Evolutionary conservation across 2,797 vertebrate species (phyloP), one percentile per base, ranked within the genome.

Genomic region (Hybognathus amarus): DNA sequence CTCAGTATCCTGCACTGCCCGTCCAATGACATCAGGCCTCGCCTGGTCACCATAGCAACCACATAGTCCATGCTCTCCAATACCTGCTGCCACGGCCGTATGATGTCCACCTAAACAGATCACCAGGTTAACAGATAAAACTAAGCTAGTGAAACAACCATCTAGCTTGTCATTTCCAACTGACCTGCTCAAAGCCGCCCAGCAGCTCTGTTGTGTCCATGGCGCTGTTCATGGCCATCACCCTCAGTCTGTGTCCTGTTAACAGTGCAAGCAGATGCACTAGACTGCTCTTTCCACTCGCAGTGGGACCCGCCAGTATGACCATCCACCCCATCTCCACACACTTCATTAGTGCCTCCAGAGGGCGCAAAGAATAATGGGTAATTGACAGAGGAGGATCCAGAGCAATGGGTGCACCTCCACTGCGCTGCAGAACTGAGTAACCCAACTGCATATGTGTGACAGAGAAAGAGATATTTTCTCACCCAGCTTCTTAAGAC

Each of bases 311-410:
- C 12, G 98, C 98, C 83, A 99, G 91, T 67, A 99, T 96, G 20
- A 95, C 96, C 97, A 99, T 98, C 98, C 98, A 99, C 88, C 94
- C 95, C 97, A 97, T 97, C 87, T 98, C 97, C 70, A 98, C 96
- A 76, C 98, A 99, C 86, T 99, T 99, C 97, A 99, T 98, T 74
- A 99, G 80, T 17, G 96, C 94, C 92, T 99, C 98, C 20, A 99
- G 93, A 1, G 96, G 96, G 68, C 94, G 94, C 86, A 99, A 92
- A 0, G 96, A 95, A 89, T 97, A 96, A 88, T 98, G 98, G 20
- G 97, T 95, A 87, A 99, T 95, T 1, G 94, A 97, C 10, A 99
- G 90, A 0, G 94, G 93, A 2, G 94, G 93, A 89, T 92, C 92
- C 91, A 92, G 87, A 71, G 90, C 89, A 77, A 91, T 93, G 10